Evolutionary conservation across 2,888 invertebrate genomes (phyloP).

Genomic region (Xestoiulus laeticollis): DNA sequence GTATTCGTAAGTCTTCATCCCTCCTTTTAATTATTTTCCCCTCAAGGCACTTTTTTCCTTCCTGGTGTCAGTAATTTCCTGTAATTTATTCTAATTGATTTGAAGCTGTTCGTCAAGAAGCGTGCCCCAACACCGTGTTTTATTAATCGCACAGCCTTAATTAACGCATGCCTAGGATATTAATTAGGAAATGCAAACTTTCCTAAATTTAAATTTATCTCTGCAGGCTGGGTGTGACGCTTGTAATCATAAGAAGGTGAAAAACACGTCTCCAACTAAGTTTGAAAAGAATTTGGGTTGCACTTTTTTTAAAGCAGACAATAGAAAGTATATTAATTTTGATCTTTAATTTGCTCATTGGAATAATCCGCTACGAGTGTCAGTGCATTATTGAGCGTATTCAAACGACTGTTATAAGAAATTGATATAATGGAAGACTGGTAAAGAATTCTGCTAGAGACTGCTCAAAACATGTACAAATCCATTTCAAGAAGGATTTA

Average conservation of each 20-base stretch:
- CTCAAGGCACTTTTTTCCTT: conserved; percentile 8
- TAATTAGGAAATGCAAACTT: conserved; percentile 40
- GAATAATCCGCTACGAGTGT: too few species aligned
- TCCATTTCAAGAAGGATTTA: too few species aligned
- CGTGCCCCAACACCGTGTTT: conserved; percentile 15
- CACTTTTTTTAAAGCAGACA: not conserved
- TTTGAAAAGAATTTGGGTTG: not conserved
- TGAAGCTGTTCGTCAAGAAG: conserved; percentile 35
- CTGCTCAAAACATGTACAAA: too few species aligned
- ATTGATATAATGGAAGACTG: too few species aligned
- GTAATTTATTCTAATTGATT: conserved; percentile 43
- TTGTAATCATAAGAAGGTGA: not conserved
- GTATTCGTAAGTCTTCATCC: not conserved
- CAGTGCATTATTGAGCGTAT: too few species aligned
- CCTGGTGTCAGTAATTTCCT: conserved; percentile 39
- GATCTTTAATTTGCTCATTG: not conserved
- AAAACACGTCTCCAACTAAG: not conserved
- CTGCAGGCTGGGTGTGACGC: not conserved
- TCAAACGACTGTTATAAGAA: too few species aligned
- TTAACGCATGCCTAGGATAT: conserved; percentile 38
- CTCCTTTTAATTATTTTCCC: not conserved
- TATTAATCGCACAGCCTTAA: conserved; percentile 36
- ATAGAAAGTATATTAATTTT: not conserved
- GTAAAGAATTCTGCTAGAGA: too few species aligned
- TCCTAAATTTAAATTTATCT: conserved; percentile 12